Evolutionary conservation across 2,797 vertebrate species (phyloP).

Genomic region (Loris lydekkerianus): DNA sequence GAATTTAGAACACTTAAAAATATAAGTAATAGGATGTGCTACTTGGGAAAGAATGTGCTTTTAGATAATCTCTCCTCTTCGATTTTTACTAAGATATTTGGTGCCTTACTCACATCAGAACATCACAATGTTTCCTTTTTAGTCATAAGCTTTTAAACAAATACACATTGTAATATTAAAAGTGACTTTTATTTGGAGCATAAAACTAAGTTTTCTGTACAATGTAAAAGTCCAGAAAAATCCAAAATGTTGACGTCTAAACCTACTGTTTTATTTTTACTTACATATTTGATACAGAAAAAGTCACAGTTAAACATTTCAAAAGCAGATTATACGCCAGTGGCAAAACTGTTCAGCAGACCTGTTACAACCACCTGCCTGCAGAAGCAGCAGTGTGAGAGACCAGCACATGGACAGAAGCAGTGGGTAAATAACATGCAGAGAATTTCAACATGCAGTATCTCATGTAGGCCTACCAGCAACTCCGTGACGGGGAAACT

Average conservation of each 20-base stretch:
- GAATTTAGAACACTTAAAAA: conserved; percentile 52
- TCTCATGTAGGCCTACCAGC: not conserved
- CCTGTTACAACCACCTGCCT: not conserved
- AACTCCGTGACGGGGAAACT: not conserved
- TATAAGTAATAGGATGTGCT: not conserved
- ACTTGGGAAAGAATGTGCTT: not conserved
- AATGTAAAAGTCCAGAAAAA: not conserved
- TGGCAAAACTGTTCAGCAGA: not conserved
- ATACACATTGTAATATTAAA: conserved; percentile 14
- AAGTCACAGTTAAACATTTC: not conserved
- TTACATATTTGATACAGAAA: not conserved
- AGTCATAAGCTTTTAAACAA: not conserved
- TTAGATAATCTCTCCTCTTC: not conserved
- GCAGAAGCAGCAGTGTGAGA: not conserved
- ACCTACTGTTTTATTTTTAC: conserved; percentile 1
- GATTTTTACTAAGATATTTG: conserved; percentile 43
- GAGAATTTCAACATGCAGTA: not conserved
- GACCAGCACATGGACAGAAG: not conserved
- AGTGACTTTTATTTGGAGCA: not conserved
- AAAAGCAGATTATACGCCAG: not conserved
- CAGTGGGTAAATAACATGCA: not conserved
- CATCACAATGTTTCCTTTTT: not conserved
- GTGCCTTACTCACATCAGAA: not conserved
- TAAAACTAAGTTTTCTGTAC: not conserved
- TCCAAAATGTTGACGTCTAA: not conserved